A percentile compares a stretch with the other conserved stretches of the same genome.
These are phyloP conservation scores for Camptogramma bilineatum DNA, from an alignment of 2,888 invertebrate species.

Conservation along the genomic window DNA sequence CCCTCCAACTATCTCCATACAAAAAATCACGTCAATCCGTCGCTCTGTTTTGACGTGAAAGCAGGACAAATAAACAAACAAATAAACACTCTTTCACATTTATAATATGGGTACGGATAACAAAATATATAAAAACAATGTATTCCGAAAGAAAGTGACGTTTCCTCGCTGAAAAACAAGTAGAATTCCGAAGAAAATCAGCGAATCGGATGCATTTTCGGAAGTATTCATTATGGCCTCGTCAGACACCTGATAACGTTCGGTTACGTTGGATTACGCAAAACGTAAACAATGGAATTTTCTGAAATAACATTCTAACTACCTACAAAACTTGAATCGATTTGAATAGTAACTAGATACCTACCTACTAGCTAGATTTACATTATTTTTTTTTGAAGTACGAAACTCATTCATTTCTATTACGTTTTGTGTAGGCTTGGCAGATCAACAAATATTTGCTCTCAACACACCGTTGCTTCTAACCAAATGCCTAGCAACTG, in stretches of 20 bases:
- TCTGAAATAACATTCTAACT: slow-evolving; percentile 7
- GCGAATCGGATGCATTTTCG: no score
- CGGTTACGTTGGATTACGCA: slow-evolving; percentile 18
- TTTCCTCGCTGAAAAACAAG: no score
- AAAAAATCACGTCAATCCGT: no score
- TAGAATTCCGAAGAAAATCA: no score
- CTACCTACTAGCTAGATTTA: neutral
- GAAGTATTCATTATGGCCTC: slow-evolving; percentile 40
- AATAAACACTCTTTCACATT: no score
- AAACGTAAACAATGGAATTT: slow-evolving; percentile 26
- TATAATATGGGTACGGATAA: no score
- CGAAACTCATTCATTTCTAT: neutral
- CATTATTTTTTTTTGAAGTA: no score
- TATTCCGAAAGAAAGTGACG: no score
- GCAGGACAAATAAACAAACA: no score
- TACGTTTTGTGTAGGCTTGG: neutral
- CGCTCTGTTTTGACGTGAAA: no score
- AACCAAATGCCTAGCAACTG: slow-evolving; percentile 3
- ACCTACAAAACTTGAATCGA: neutral
- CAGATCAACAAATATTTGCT: slow-evolving; percentile 9
- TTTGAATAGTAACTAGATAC: neutral
- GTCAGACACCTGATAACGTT: slow-evolving; percentile 34
- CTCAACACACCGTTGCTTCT: neutral
- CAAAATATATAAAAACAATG: no score
- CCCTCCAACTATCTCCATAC: no score